These are phyloP conservation scores for Tenebrosternarchus preto DNA, from an alignment of 2,113 vertebrate genomes.

Conservation along the genomic window DNA sequence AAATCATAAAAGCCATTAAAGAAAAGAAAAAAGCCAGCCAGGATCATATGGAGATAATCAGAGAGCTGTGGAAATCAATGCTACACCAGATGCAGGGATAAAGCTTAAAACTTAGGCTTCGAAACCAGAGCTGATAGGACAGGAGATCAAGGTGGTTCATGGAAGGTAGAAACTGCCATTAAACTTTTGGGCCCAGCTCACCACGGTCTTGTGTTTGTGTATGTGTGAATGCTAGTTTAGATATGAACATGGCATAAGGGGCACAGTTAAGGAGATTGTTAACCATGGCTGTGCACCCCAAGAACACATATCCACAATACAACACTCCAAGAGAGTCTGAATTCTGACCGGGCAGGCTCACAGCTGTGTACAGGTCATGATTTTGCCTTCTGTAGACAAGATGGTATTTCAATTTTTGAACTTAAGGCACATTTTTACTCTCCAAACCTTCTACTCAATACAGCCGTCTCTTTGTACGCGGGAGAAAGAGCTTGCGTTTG, in stretches of 20 bases:
- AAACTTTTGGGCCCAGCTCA: constrained; percentile 6
- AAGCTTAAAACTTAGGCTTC: constrained; percentile 56
- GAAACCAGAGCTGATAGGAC: constrained; percentile 55
- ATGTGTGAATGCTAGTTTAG: constrained; percentile 7
- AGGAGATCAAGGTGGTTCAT: constrained; percentile 60
- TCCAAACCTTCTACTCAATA: background rate
- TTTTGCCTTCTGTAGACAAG: background rate
- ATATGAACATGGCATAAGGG: constrained; percentile 12
- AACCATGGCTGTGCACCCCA: background rate
- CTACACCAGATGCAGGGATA: constrained; percentile 52
- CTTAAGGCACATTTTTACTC: background rate
- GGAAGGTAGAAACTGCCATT: background rate
- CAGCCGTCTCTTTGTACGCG: background rate
- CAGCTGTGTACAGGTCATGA: constrained; percentile 16
- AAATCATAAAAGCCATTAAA: constrained; percentile 38
- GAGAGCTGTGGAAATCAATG: constrained; percentile 68
- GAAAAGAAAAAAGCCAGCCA: constrained; percentile 55
- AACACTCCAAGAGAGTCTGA: constrained; percentile 3
- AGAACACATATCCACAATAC: constrained; percentile 11
- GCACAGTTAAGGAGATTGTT: background rate
- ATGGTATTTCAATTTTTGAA: constrained; percentile 24
- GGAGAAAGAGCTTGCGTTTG: constrained; percentile 8
- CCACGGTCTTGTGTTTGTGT: background rate
- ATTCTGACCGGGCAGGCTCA: constrained; percentile 16
- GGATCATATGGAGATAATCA: constrained; percentile 73